A percentile compares a stretch with the other conserved stretches of the same genome.
Evolutionary conservation across 2,113 vertebrate genomes (phyloP).

Genomic region (Electrona antarctica): DNA sequence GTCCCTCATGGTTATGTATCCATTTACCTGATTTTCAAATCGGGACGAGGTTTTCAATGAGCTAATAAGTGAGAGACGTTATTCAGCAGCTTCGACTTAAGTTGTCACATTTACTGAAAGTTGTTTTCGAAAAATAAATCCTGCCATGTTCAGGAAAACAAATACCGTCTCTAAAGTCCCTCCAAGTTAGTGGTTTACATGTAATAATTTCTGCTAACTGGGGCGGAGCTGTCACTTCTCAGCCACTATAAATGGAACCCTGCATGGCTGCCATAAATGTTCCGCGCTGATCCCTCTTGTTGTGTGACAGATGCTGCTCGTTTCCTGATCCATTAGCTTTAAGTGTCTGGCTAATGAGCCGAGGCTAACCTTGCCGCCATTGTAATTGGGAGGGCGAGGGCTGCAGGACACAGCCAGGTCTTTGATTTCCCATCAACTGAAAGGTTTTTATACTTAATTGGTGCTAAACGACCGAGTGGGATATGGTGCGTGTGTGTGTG

Average conservation of each 20-base stretch:
- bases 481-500: not conserved
- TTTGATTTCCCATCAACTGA: conserved; percentile 23
- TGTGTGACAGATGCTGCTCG: conserved; percentile 22
- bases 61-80: no score
- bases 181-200: not conserved
- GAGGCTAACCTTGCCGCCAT: conserved; percentile 1
- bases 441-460: not conserved
- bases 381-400: conserved; percentile 28
- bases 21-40: no score
- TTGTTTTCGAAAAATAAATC: not conserved
- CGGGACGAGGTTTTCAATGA: no score
- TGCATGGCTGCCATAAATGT: not conserved
- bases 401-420: conserved; percentile 8
- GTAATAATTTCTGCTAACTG: not conserved
- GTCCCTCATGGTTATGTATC: no score
- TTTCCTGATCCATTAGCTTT: conserved; percentile 50
- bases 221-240: not conserved
- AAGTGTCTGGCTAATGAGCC: conserved; percentile 34
- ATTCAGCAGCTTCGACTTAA: no score
- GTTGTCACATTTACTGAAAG: not conserved
- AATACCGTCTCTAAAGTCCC: not conserved
- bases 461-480: not conserved
- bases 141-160: not conserved
- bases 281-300: not conserved
- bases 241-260: not conserved